Evolutionary conservation across 2,888 invertebrate genomes (phyloP), one percentile per base, ranked within the genome.

Genomic region (Pseudococcus viburni): DNA sequence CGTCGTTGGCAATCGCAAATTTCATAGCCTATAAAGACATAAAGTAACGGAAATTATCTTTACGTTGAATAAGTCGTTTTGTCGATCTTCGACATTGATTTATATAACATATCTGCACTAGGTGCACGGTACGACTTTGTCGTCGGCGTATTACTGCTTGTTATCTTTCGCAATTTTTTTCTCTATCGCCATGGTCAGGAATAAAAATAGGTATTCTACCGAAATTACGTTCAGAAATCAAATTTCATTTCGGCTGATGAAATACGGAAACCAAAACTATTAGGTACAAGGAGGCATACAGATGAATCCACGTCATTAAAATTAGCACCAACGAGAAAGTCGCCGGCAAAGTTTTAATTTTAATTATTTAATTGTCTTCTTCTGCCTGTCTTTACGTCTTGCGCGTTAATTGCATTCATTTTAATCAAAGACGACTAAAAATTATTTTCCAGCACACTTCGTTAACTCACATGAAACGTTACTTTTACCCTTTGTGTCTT

Each of bases 11-110:
- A 68, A 26, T 68, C 68, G 68, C 68, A 68, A 68, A 68, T 68
- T 68, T 68, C 68, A 26, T 68, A 68, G 68, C 22, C 68, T 68
- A 68, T 26, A 68, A 68, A 68, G 26, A 26, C 22, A 26, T 22
- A 26, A 68, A 68, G 68, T 68, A 68, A 26, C 26, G 68, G 68
- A 68, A 68, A 68, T 68, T 68, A 68, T 68, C 68, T 68, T 68
- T 26, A 68, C 68, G 68, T 68, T 26, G 68, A 26, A 68, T 68
- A 68, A 68, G 68, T 22, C 26, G 26, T 68, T 68, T 68, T 68
- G 22, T 68, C 15, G 22, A 22, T 26, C 68, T 68, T 68, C 68
- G 68, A 68, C 68, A 68, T 68, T 68, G 68, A 68, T 68, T 68
- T 26, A 68, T 68, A 26, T 22, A 11, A 26, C 68, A 26, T 68